Percentiles rank a stretch among this genome's conserved stretches.
Evolutionary conservation across 2,888 invertebrate species (phyloP).

Genomic region (Drosophila anomelani): DNA sequence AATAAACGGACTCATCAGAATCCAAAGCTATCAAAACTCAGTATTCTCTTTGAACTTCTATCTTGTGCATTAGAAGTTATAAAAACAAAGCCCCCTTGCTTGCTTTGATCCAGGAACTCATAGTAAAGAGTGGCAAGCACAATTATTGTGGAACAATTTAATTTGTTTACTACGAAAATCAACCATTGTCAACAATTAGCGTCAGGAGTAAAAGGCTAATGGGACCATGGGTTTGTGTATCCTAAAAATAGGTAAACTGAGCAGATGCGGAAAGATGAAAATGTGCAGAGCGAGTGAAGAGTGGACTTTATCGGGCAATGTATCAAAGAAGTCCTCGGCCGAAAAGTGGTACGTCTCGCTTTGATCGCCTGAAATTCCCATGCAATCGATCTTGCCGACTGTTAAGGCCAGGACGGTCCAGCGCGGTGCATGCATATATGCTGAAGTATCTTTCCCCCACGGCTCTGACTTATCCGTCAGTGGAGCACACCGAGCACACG

Average conservation of each 20-base stretch:
- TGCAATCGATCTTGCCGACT: slow-evolving; percentile 38
- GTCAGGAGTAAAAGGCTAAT: not conserved
- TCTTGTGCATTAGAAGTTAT: not conserved
- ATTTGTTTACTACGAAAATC: slow-evolving; percentile 3
- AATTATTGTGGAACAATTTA: not conserved
- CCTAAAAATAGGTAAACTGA: slow-evolving; percentile 1
- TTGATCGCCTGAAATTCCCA: slow-evolving; percentile 40
- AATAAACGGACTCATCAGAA: not conserved
- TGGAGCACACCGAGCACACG: slow-evolving; percentile 28
- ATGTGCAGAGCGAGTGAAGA: slow-evolving; percentile 25
- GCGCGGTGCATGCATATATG: slow-evolving; percentile 32
- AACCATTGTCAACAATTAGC: slow-evolving; percentile 5
- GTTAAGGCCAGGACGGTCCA: slow-evolving; percentile 20
- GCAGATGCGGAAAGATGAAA: slow-evolving; percentile 36
- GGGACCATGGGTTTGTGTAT: not conserved
- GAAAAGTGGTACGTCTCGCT: slow-evolving; percentile 24
- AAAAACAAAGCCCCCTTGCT: not conserved
- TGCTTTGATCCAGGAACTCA: not conserved
- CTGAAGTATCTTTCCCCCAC: slow-evolving; percentile 33
- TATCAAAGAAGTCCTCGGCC: slow-evolving; percentile 29
- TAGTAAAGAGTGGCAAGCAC: slow-evolving; percentile 1
- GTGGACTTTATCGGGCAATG: slow-evolving; percentile 35
- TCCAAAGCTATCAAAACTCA: not conserved
- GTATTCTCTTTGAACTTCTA: not conserved
- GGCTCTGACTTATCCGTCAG: slow-evolving; percentile 40